A percentile compares a stretch with the other conserved stretches of the same genome.
These are phyloP conservation scores for Sussaba pulchella DNA, from an alignment of 2,888 invertebrate genomes.

Conservation along the genomic window DNA sequence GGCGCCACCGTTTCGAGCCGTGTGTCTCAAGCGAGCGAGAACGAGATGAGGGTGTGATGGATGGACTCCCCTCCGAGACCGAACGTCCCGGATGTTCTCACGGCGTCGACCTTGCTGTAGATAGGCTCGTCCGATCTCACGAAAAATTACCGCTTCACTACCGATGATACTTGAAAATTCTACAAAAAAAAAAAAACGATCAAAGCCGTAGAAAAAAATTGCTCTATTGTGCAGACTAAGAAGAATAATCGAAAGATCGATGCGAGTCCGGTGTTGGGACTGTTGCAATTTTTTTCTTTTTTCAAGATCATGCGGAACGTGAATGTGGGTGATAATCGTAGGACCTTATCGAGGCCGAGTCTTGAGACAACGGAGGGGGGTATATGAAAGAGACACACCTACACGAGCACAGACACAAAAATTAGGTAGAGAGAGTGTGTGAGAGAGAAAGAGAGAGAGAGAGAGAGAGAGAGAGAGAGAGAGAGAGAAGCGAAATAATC, in stretches of 20 bases:
- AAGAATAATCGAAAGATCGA: neutral
- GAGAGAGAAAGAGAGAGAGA: too few species aligned
- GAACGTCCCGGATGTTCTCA: constrained; percentile 81
- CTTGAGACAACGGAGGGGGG: constrained; percentile 70
- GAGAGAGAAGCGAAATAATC: constrained; percentile 36
- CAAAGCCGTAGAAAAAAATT: constrained; percentile 27
- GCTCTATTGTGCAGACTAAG: neutral
- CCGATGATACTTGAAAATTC: constrained; percentile 26
- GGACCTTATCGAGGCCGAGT: constrained; percentile 56
- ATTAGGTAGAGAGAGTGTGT: too few species aligned
- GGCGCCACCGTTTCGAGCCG: constrained; percentile 86
- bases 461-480: constrained; percentile 25
- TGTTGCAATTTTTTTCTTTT: constrained; percentile 7
- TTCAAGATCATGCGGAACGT: constrained; percentile 6
- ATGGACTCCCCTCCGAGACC: constrained; percentile 82
- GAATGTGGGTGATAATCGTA: constrained; percentile 49
- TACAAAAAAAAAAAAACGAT: constrained; percentile 21
- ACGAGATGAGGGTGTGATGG: constrained; percentile 96
- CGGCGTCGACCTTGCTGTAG: constrained; percentile 81
- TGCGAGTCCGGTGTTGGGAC: neutral
- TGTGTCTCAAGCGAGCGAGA: constrained; percentile 93
- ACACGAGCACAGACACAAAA: constrained; percentile 27
- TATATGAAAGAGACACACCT: constrained; percentile 42
- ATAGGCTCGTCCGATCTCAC: constrained; percentile 62
- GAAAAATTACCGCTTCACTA: constrained; percentile 36